These are phyloP conservation scores for Ochotona curzoniae DNA, from an alignment of 2,113 vertebrate genomes.

Conservation along the genomic window DNA sequence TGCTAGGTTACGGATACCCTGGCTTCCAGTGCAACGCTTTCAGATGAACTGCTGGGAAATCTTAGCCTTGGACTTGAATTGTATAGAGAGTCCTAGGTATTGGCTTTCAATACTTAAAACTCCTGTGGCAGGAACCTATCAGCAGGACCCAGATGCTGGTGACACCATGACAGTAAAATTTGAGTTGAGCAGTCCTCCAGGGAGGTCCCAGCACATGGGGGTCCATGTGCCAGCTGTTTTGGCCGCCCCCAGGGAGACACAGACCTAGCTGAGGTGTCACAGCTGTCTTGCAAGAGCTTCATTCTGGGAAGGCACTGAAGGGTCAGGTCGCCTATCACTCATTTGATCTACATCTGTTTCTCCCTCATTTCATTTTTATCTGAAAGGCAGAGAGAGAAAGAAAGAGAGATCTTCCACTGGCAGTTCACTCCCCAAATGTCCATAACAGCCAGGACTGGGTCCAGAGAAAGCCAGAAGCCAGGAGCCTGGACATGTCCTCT, in stretches of 20 bases:
- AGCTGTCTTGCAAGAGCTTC: neutral
- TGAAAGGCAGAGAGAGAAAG: no score
- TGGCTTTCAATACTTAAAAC: neutral
- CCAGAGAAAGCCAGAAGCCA: no score
- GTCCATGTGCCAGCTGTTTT: neutral
- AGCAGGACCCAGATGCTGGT: neutral
- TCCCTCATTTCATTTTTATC: no score
- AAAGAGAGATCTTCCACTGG: no score
- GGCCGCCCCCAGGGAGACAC: neutral
- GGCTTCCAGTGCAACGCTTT: neutral
- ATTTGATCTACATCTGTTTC: neutral
- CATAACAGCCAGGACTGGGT: neutral
- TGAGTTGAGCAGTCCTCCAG: neutral
- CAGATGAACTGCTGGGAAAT: neutral
- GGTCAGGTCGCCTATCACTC: neutral
- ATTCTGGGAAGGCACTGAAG: neutral
- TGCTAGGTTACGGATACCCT: neutral
- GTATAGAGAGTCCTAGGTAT: neutral
- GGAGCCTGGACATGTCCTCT: no score
- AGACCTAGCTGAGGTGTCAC: neutral
- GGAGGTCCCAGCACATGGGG: neutral
- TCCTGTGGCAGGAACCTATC: neutral
- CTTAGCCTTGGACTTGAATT: neutral
- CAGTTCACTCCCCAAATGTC: no score
- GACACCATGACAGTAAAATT: neutral